Evolutionary conservation across 2,797 vertebrate genomes (phyloP).

Genomic region (Sebastes trivittatus): DNA sequence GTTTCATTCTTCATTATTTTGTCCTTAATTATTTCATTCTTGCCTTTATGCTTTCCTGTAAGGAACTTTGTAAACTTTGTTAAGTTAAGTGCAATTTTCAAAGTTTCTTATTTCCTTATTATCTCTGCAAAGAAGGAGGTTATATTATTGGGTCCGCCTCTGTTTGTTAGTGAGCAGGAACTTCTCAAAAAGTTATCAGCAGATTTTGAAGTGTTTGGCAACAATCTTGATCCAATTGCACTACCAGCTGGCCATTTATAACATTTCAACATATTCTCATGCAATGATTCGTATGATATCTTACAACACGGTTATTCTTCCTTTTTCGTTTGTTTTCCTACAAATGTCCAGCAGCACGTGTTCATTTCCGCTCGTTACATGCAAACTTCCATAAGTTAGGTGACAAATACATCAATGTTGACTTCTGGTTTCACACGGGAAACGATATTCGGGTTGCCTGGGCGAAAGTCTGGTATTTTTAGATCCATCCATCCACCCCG

Average conservation of each 20-base stretch:
- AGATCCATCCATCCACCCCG: too few relatives aligned
- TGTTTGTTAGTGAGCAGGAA: background rate
- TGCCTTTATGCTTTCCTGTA: background rate
- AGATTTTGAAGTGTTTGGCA: background rate
- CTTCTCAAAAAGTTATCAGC: background rate
- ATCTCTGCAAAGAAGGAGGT: background rate
- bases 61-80: background rate
- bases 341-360: too few relatives aligned
- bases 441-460: too few relatives aligned
- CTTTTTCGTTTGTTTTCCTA: too few relatives aligned
- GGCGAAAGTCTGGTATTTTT: too few relatives aligned
- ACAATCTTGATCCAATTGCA: background rate
- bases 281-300: too few relatives aligned
- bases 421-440: too few relatives aligned
- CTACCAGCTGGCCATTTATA: background rate
- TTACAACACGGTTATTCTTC: too few relatives aligned
- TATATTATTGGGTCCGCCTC: background rate
- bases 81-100: background rate
- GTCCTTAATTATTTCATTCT: constrained; percentile 7
- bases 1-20: constrained; percentile 2
- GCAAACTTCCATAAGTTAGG: too few relatives aligned
- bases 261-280: too few relatives aligned
- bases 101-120: background rate
- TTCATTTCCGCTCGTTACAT: too few relatives aligned
- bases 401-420: too few relatives aligned